These are phyloP conservation scores for Drosophila barbarae DNA, from an alignment of 2,888 invertebrate species.

Conservation along the genomic window DNA sequence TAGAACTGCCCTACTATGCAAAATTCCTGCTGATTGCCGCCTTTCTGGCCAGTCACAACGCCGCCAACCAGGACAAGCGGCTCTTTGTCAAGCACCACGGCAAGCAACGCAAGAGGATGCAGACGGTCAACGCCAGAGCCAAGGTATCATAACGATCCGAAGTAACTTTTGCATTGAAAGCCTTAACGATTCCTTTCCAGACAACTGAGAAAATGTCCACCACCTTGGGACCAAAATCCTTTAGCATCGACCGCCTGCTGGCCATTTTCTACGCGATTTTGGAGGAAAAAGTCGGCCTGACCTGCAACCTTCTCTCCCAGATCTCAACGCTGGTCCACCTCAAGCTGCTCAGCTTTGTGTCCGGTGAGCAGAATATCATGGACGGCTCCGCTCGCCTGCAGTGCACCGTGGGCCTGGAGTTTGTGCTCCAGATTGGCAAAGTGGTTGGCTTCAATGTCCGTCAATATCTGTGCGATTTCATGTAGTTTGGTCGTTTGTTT, in stretches of 20 bases:
- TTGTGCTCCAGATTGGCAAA: conserved; percentile 88
- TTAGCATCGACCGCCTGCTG: conserved; percentile 88
- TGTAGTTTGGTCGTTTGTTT: conserved; percentile 64
- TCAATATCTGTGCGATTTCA: conserved; percentile 88
- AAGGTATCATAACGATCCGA: conserved; percentile 75
- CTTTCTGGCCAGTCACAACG: conserved; percentile 95
- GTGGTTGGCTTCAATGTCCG: conserved; percentile 87
- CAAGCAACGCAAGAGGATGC: conserved; percentile 85
- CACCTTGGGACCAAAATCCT: conserved; percentile 90
- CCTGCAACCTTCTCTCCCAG: conserved; percentile 92
- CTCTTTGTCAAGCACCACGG: conserved; percentile 90
- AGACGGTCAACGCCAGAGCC: conserved; percentile 83
- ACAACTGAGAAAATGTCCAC: conserved; percentile 83
- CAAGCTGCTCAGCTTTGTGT: conserved; percentile 86
- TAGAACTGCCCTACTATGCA: conserved; percentile 92
- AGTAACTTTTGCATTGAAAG: background rate
- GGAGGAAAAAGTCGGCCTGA: conserved; percentile 90
- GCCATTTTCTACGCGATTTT: conserved; percentile 95
- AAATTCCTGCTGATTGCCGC: conserved; percentile 94
- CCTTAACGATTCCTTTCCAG: conserved; percentile 47
- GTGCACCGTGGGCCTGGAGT: conserved; percentile 91
- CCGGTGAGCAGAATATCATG: conserved; percentile 85
- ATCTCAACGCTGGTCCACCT: conserved; percentile 92
- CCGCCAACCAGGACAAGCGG: conserved; percentile 91
- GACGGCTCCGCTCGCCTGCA: conserved; percentile 90